A percentile compares a stretch with the other conserved stretches of the same genome.
phyloP scores from a whole-genome alignment of 2,113 vertebrate genomes.

The Scomber colias region DNA sequence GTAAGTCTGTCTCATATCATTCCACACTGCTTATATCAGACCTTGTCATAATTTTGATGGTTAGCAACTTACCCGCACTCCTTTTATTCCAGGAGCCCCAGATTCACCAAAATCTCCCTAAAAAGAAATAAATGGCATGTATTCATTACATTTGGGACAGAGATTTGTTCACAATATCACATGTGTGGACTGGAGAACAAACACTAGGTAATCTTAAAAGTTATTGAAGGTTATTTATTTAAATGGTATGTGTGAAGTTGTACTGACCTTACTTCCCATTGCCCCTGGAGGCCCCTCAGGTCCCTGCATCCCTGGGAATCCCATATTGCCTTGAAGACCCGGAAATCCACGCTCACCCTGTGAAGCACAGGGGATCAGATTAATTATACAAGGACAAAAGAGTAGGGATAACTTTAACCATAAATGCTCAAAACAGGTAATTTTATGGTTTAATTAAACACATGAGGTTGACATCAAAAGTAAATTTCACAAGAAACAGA shows the following conservation, averaged over 20 bases:
- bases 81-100: slow-evolving; percentile 92
- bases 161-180: background rate
- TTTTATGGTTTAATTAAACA: too few species aligned
- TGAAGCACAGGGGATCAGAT: background rate
- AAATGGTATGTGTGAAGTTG: background rate
- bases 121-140: slow-evolving; percentile 20
- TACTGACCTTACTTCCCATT: slow-evolving; percentile 90
- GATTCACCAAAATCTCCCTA: slow-evolving; percentile 91
- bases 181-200: background rate
- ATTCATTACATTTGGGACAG: too few species aligned
- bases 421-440: too few species aligned
- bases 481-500: background rate
- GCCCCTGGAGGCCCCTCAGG: slow-evolving; percentile 92
- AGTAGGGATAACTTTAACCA: background rate
- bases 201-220: background rate
- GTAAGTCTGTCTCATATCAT: background rate
- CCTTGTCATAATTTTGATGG: background rate
- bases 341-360: slow-evolving; percentile 94
- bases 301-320: slow-evolving; percentile 96
- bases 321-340: slow-evolving; percentile 93
- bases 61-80: slow-evolving; percentile 90
- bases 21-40: background rate
- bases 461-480: too few species aligned
- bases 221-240: background rate
- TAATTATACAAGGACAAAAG: background rate